Base-by-base conservation (phyloP, 2,113 vertebrate genomes). In the Gasterosteus nipponicus region DNA sequence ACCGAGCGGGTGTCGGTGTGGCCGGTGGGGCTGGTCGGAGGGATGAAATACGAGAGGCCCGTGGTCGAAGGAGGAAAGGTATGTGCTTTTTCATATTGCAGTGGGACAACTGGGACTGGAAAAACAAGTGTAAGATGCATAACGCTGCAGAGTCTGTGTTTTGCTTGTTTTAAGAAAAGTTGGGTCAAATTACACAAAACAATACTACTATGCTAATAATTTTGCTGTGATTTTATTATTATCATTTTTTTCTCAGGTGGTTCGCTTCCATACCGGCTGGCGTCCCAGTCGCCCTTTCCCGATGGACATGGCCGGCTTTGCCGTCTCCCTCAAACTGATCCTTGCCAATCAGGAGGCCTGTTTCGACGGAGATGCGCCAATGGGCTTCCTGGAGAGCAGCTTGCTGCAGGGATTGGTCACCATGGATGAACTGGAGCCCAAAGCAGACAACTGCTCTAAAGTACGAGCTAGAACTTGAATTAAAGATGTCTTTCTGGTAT, bases 201-300 rank as follows among this genome's bases (percentile, higher is more conserved):
- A 22, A 54, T 26, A 12, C 9, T 26, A 26, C 22, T 26, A 1
- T 26, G 22, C 22, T 26, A 26, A 26, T 1, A 26, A 1, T 11
- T 53, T 22, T 19, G 22, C 5, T 26, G 1, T 73, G 26, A 51
- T 69, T 76, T 56, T 56, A 12, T 42, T 44, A 14, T 53, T n/a
- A 35, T 41, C 31, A 6, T 18, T 71, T 6, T 9, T 6, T 7
- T 38, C 56, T 15, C 16, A 93, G 92, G 92, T 93, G 1, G 90
- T 96, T n/a, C 95, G 96, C 26, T 97, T 98, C 85, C 96, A 97
- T 77, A 96, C 96, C 0, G 96, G 96, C 11, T 97, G 97, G 96
- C 95, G 95, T 58, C 96, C 96, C 46, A 95, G 85, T 64, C 94
- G 97, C 0, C 96, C 96, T 31, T 98, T 98, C 86, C 96, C 97